Percentiles rank a stretch among this genome's conserved stretches.
These are phyloP conservation scores for Phrynocephalus versicolor DNA, from an alignment of 2,113 vertebrate genomes.

Conservation along the genomic window DNA sequence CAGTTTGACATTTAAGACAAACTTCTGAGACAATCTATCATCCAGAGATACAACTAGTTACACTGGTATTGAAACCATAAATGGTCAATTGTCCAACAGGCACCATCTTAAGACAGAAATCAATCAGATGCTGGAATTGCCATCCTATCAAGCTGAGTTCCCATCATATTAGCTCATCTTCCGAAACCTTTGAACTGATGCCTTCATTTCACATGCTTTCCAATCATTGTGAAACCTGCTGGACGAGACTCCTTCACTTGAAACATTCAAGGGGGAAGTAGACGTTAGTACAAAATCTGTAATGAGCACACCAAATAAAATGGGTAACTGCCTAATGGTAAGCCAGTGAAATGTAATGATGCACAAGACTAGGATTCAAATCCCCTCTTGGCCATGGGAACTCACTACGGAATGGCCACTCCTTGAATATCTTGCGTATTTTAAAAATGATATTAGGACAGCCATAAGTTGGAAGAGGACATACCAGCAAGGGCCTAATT, in stretches of 20 bases:
- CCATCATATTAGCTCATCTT: not conserved
- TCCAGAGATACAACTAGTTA: not conserved
- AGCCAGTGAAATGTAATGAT: not conserved
- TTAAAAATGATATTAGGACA: too few species aligned
- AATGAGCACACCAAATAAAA: not conserved
- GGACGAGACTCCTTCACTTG: not conserved
- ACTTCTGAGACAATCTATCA: not conserved
- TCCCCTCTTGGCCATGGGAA: too few species aligned
- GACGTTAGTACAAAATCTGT: not conserved
- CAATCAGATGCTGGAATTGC: not conserved
- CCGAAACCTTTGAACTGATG: not conserved
- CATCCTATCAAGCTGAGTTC: not conserved
- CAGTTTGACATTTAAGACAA: not conserved
- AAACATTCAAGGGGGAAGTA: not conserved
- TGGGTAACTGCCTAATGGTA: too few species aligned
- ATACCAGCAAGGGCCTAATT: too few species aligned
- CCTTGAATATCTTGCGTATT: too few species aligned
- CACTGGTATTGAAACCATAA: not conserved
- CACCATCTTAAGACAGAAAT: not conserved
- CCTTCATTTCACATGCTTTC: not conserved
- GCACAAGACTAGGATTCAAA: too few species aligned
- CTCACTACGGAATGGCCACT: too few species aligned
- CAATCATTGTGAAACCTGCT: not conserved
- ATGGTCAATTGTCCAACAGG: not conserved
- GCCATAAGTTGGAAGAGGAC: too few species aligned